Evolutionary conservation across 53 echinoderm and acorn worm species (phyloP), one percentile per base, ranked within the genome.

Genomic region (Holothuria leucospilota): DNA sequence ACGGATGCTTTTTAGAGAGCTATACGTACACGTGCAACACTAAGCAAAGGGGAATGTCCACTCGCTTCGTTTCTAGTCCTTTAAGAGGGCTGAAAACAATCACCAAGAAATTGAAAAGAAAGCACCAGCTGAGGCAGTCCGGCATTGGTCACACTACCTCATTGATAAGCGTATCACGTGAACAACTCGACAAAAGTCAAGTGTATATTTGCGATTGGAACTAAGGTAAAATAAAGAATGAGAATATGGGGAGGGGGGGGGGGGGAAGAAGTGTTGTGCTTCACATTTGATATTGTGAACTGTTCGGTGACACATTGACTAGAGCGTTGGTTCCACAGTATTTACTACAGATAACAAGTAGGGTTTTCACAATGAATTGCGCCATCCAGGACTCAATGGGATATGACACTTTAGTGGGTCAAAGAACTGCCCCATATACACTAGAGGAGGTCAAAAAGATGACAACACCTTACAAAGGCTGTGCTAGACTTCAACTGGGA

Each of bases 171-270:
- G 84, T 38, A 67, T 84, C 30, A 84, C 68, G 67, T 68, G 67
- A 41, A 84, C 67, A 63, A 84, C 69, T 84, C 68, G 67, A 41
- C 20, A 23, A 20, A 18, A 62, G 27, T 63, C 8, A 85, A 42
- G 9, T 5, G 5, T 85, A 85, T 58, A 71, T 85, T 10, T 85
- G 69, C 26, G 85, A 85, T 30, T 71, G 70, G 59, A 70, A 84
- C 69, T 67, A 84, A 84, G 84, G 84, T 68, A 84, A 84, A 68
- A 84, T 84, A 6, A 84, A 84, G 56, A 51, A 84, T 46, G 68
- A 84, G 84, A 84, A 84, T 42, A 84, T 84, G 84, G n/a, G n/a
- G n/a, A n/a, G 18, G 84, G 21, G 68, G 68, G 24, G 67, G 84
- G 84, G 67, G 84, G 66, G 67, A 67, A 52, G 84, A 84, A 68